A percentile compares a stretch with the other conserved stretches of the same genome.
These are phyloP conservation scores for Labrus mixtus DNA, from an alignment of 2,113 vertebrate species.

Conservation along the genomic window DNA sequence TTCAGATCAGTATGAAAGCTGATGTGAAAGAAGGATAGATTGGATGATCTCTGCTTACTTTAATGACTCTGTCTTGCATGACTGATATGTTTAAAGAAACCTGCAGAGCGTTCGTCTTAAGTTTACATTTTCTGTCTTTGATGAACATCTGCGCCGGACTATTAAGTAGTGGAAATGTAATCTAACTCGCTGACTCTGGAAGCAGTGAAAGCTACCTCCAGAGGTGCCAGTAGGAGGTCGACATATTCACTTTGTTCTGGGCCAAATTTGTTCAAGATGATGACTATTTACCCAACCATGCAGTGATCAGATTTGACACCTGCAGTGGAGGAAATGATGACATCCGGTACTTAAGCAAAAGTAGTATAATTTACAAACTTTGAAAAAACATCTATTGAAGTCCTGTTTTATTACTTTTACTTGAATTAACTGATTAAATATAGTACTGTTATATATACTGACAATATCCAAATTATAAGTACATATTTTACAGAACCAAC, in stretches of 20 bases:
- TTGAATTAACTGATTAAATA: background rate
- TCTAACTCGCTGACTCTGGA: background rate
- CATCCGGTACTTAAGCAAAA: background rate
- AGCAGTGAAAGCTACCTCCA: background rate
- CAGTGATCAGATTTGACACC: background rate
- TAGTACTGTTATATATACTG: too few species aligned
- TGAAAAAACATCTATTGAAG: background rate
- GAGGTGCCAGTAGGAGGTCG: conserved; percentile 1
- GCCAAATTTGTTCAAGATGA: conserved; percentile 8
- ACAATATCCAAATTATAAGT: too few species aligned
- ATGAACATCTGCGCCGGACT: conserved; percentile 14
- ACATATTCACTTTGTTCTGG: conserved; percentile 2
- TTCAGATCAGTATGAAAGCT: background rate
- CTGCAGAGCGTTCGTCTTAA: background rate
- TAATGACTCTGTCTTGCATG: conserved; percentile 6
- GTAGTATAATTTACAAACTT: background rate
- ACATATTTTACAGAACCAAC: too few species aligned
- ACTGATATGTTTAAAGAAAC: conserved; percentile 13
- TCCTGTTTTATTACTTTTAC: background rate
- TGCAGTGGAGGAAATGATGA: too few species aligned
- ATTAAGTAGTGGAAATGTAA: conserved; percentile 5
- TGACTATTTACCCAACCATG: conserved; percentile 12
- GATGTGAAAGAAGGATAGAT: background rate
- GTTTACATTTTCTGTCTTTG: conserved; percentile 13
- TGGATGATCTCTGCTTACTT: conserved; percentile 13